These are phyloP conservation scores for Eugnorisma glareosa DNA, from an alignment of 2,888 invertebrate species.

Conservation along the genomic window DNA sequence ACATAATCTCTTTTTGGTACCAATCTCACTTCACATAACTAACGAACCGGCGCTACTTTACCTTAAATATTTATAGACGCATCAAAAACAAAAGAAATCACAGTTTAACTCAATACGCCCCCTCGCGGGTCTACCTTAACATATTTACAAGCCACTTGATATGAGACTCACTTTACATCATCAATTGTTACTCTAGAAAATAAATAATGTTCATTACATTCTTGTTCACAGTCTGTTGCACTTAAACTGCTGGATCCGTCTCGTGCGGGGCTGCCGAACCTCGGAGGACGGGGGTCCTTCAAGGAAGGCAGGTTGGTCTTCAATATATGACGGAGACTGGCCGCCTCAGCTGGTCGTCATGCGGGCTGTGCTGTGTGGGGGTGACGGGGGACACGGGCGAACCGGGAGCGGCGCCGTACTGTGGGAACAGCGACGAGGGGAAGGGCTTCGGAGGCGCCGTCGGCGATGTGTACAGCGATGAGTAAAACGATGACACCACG, in stretches of 20 bases:
- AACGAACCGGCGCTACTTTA: slow-evolving; percentile 78
- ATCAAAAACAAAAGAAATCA: slow-evolving; percentile 86
- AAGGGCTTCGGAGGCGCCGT: slow-evolving; percentile 89
- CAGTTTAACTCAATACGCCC: slow-evolving; percentile 84
- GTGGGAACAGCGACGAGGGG: slow-evolving; percentile 88
- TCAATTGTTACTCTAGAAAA: slow-evolving; percentile 79
- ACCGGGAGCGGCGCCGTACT: slow-evolving; percentile 88
- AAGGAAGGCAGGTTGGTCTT: slow-evolving; percentile 88
- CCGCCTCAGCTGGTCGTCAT: slow-evolving; percentile 92
- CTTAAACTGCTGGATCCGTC: slow-evolving; percentile 67
- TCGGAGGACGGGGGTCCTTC: slow-evolving; percentile 75
- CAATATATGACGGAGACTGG: slow-evolving; percentile 94
- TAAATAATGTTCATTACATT: slow-evolving; percentile 82
- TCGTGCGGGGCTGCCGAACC: slow-evolving; percentile 76
- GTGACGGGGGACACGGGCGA: slow-evolving; percentile 87
- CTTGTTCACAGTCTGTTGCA: slow-evolving; percentile 80
- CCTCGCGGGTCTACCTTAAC: slow-evolving; percentile 76
- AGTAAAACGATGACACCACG: slow-evolving; percentile 93
- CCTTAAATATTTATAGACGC: slow-evolving; percentile 81
- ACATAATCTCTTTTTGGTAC: slow-evolving; percentile 90
- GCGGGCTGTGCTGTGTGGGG: slow-evolving; percentile 87
- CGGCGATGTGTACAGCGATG: slow-evolving; percentile 92
- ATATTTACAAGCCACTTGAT: slow-evolving; percentile 87
- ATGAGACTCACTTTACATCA: slow-evolving; percentile 82
- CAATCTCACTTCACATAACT: slow-evolving; percentile 88